These are phyloP conservation scores for Scaptodrosophila latifasciaeformis DNA, from an alignment of 2,888 invertebrate genomes.

Conservation along the genomic window DNA sequence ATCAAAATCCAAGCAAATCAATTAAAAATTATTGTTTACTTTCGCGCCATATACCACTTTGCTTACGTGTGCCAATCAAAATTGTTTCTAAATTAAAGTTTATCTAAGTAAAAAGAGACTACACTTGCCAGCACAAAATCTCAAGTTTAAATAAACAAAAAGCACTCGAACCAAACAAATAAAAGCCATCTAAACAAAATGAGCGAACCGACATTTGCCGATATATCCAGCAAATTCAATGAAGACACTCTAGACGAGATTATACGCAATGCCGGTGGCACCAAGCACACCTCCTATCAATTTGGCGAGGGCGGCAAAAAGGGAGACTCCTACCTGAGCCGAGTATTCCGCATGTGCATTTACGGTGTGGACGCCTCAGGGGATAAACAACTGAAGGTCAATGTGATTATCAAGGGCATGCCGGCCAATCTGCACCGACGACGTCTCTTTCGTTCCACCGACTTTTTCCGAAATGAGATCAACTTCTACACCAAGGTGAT, in stretches of 20 bases:
- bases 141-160: too few species aligned
- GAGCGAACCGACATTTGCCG: conserved; percentile 51
- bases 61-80: conserved; percentile 47
- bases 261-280: conserved; percentile 69
- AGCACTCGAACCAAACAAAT: too few species aligned
- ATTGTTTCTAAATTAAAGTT: too few species aligned
- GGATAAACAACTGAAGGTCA: conserved; percentile 69
- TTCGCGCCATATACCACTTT: too few species aligned
- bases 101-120: too few species aligned
- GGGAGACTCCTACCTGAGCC: conserved; percentile 84
- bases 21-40: too few species aligned
- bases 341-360: conserved; percentile 79
- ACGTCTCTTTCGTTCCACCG: conserved; percentile 80
- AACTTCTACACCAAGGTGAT: conserved; percentile 78
- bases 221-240: conserved; percentile 74
- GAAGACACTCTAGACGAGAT: conserved; percentile 74
- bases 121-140: too few species aligned
- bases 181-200: too few species aligned
- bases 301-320: conserved; percentile 76
- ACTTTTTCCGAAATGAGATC: conserved; percentile 84
- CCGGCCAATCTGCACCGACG: conserved; percentile 80
- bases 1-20: too few species aligned
- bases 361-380: conserved; percentile 67
- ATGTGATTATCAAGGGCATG: conserved; percentile 81
- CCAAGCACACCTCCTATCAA: conserved; percentile 73